Percentiles rank a stretch among this genome's conserved stretches.
These are phyloP conservation scores for Genyomyrus donnyi DNA, from an alignment of 2,113 vertebrate species.

Conservation along the genomic window DNA sequence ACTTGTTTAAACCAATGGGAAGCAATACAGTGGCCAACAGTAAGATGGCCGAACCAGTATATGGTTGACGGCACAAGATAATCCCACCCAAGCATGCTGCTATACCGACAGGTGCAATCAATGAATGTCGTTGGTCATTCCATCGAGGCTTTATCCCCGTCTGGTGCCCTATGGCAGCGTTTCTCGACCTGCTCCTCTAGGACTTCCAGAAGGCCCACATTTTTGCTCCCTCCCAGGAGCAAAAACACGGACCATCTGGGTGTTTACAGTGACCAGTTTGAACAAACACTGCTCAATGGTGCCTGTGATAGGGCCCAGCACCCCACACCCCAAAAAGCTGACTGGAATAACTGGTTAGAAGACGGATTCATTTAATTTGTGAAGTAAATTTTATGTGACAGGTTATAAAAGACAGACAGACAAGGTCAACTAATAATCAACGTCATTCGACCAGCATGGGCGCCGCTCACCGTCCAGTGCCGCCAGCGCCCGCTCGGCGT, in stretches of 20 bases:
- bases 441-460: neutral
- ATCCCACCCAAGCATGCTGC: neutral
- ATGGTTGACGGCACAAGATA: neutral
- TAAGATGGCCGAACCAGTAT: neutral
- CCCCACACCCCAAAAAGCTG: neutral
- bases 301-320: neutral
- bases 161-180: neutral
- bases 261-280: neutral
- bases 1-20: neutral
- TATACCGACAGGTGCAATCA: neutral
- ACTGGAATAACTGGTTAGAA: neutral
- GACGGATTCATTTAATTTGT: neutral
- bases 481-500: constrained; percentile 65
- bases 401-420: neutral
- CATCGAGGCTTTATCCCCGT: neutral
- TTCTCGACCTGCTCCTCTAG: neutral
- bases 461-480: constrained; percentile 58
- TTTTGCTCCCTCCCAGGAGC: neutral
- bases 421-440: neutral
- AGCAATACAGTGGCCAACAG: neutral
- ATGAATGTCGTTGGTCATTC: neutral
- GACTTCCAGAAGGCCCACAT: neutral
- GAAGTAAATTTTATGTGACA: neutral
- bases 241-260: neutral
- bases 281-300: neutral